Conservation (phyloP, 2,888 invertebrate genomes). For the Aporophyla nigra region DNA sequence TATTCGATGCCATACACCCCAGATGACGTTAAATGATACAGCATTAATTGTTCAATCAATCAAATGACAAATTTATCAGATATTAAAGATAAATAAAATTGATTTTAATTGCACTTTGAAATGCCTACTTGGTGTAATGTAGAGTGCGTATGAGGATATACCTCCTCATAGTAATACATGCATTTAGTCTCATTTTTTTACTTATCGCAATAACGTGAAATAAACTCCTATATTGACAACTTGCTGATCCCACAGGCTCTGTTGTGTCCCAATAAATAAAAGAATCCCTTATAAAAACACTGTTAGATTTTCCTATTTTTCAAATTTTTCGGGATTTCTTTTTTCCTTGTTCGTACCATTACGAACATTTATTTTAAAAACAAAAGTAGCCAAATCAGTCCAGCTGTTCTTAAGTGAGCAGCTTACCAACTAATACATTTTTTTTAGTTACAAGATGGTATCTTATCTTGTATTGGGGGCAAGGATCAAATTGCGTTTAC, state of each 20-base stretch:
- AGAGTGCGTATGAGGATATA: neutral
- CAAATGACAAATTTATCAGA: neutral
- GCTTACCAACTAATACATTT: neutral
- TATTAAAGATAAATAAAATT: conserved; percentile 15
- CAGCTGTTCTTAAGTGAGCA: neutral
- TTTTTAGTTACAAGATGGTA: neutral
- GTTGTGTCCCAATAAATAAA: neutral
- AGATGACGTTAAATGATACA: neutral
- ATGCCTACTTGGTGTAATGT: neutral
- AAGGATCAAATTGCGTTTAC: neutral
- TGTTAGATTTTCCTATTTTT: neutral
- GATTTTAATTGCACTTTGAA: conserved; percentile 17
- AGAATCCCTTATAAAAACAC: neutral
- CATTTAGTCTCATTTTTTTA: neutral
- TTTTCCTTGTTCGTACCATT: neutral
- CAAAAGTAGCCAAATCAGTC: neutral
- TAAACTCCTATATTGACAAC: neutral
- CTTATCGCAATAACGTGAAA: neutral
- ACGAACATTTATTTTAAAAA: neutral
- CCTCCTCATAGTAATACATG: neutral
- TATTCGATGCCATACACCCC: neutral
- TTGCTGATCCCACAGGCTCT: neutral
- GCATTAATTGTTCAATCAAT: neutral
- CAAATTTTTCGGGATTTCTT: neutral
- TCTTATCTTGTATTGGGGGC: neutral